A percentile compares a stretch with the other conserved stretches of the same genome.
Conservation (phyloP, 2,888 invertebrate species). For the Resseliella maxima region DNA sequence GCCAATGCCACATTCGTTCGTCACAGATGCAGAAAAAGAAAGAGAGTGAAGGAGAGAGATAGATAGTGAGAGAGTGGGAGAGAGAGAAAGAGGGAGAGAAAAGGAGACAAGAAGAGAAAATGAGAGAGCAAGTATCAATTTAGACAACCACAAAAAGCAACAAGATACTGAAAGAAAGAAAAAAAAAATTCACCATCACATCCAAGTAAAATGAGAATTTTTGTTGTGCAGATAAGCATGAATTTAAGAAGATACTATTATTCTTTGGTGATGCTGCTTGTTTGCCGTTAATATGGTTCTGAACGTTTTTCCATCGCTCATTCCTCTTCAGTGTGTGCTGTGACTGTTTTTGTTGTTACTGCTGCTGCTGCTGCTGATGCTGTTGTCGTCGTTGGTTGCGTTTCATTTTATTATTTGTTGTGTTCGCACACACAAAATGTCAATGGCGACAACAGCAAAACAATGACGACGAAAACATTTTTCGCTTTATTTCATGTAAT, state of each 20-base stretch:
- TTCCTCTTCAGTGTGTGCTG: neutral
- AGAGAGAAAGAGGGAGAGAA: too few species aligned
- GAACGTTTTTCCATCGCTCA: neutral
- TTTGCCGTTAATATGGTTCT: slow-evolving; percentile 41
- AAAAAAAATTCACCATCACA: neutral
- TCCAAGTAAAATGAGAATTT: slow-evolving; percentile 20
- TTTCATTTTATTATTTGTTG: slow-evolving; percentile 7
- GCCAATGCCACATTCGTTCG: slow-evolving; percentile 7
- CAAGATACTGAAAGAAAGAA: neutral
- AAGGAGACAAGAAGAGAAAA: neutral
- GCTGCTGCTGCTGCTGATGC: too few species aligned
- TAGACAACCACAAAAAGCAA: slow-evolving; percentile 41
- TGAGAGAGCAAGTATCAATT: slow-evolving; percentile 17
- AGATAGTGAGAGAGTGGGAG: too few species aligned
- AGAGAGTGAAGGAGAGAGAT: too few species aligned
- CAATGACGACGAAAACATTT: slow-evolving; percentile 44
- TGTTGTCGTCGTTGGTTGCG: neutral
- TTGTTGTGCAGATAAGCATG: slow-evolving; percentile 40
- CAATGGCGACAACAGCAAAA: slow-evolving; percentile 51
- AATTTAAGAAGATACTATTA: slow-evolving; percentile 30
- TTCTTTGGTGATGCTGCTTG: neutral
- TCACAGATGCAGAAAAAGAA: neutral
- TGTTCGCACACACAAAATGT: slow-evolving; percentile 47
- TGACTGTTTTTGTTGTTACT: neutral
- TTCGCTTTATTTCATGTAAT: slow-evolving; percentile 48